Percentiles rank a stretch among this genome's conserved stretches.
Evolutionary conservation across 2,797 vertebrate genomes (phyloP).

Genomic region (Galago senegalensis): DNA sequence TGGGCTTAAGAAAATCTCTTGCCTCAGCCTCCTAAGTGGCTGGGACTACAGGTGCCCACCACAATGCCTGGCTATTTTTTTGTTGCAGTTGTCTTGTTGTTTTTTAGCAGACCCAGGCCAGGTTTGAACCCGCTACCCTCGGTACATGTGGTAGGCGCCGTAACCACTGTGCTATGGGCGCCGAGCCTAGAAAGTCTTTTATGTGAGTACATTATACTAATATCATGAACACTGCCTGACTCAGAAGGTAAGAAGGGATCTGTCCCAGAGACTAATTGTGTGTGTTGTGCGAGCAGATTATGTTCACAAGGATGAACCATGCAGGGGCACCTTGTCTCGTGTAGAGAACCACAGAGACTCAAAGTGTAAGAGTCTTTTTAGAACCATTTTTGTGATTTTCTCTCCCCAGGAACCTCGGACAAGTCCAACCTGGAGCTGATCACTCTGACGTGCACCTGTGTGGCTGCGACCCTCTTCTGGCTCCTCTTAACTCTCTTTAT

Average conservation of each 20-base stretch:
- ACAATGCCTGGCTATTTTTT: no score
- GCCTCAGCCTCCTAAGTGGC: no score
- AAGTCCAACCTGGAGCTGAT: conserved; percentile 94
- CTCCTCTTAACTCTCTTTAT: conserved; percentile 96
- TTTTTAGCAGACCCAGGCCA: no score
- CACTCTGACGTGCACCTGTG: conserved; percentile 95
- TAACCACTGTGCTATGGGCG: no score
- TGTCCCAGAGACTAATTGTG: not conserved
- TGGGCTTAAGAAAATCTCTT: no score
- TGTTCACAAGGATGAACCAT: fast-evolving
- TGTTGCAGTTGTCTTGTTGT: no score
- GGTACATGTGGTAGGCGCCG: no score
- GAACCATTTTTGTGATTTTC: conserved; percentile 58
- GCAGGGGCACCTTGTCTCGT: not conserved
- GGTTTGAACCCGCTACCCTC: no score
- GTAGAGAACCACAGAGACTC: not conserved
- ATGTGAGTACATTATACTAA: not conserved
- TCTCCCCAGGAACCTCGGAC: conserved; percentile 91
- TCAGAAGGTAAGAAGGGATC: not conserved
- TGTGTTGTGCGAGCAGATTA: fast-evolving
- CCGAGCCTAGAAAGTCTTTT: not conserved
- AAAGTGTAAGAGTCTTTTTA: not conserved
- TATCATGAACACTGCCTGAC: not conserved
- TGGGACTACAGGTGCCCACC: no score
- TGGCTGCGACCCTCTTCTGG: conserved; percentile 96